These are phyloP conservation scores for Fulica atra DNA, from an alignment of 2,113 vertebrate genomes.

Conservation along the genomic window DNA sequence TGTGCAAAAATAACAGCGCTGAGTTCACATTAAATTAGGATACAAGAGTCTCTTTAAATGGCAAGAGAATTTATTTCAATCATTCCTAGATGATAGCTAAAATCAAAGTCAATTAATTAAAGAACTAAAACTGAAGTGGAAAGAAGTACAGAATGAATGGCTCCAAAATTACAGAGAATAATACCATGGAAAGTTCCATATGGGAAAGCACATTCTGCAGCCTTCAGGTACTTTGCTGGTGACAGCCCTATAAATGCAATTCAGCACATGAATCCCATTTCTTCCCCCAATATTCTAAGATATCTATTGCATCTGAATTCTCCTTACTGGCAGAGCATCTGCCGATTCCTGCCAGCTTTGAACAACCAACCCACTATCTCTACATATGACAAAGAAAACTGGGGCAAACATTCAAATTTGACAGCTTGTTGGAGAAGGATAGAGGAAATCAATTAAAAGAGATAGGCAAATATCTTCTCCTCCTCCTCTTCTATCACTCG, in stretches of 20 bases:
- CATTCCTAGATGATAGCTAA: neutral
- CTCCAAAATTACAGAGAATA: neutral
- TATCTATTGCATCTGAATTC: neutral
- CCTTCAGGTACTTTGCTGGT: neutral
- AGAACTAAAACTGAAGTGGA: neutral
- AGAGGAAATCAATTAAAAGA: conserved; percentile 47
- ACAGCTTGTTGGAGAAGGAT: conserved; percentile 37
- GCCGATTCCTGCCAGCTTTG: conserved; percentile 38
- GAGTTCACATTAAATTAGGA: neutral
- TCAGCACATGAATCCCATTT: neutral
- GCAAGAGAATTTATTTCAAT: neutral
- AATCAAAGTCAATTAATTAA: neutral
- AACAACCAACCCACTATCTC: conserved; percentile 39
- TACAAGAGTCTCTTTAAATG: neutral
- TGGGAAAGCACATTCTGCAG: neutral
- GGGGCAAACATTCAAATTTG: conserved; percentile 50
- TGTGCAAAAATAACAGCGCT: neutral
- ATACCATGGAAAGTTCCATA: neutral
- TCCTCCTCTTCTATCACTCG: neutral
- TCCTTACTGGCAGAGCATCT: conserved; percentile 11
- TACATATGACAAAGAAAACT: conserved; percentile 43
- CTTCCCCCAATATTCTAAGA: neutral
- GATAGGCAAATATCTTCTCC: neutral
- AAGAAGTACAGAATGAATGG: neutral
- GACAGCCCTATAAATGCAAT: neutral